Percentiles rank a stretch among this genome's conserved stretches.
phyloP scores from a whole-genome alignment of 2,113 vertebrate genomes.

The Tachysurus vachellii region DNA sequence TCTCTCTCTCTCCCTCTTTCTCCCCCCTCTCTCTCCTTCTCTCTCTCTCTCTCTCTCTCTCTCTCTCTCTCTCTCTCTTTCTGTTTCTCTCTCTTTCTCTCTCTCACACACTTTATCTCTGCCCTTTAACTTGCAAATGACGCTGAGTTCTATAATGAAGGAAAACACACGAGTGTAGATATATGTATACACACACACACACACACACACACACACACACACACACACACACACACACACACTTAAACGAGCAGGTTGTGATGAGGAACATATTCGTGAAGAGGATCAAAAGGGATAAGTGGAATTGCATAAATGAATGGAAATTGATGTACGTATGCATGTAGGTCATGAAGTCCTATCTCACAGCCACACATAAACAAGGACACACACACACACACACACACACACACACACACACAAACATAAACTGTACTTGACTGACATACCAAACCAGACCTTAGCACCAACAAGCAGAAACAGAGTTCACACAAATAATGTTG shows the following conservation, averaged over 20 bases:
- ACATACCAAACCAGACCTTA: not conserved
- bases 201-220: constrained; percentile 27
- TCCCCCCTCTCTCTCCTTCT: not conserved
- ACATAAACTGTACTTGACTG: not conserved
- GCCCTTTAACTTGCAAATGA: constrained; percentile 48
- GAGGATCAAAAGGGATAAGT: constrained; percentile 47
- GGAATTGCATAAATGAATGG: constrained; percentile 46
- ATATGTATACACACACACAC: constrained; percentile 1
- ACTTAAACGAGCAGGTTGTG: constrained; percentile 42
- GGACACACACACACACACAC: constrained; percentile 43
- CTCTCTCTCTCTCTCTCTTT: not conserved
- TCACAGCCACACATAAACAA: not conserved
- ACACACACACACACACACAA: constrained; percentile 36
- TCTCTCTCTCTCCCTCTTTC: no score
- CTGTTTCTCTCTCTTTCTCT: constrained; percentile 16
- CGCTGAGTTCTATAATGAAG: constrained; percentile 34
- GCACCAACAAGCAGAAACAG: not conserved
- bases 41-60: not conserved
- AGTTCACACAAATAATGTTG: not conserved
- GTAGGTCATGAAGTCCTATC: constrained; percentile 45
- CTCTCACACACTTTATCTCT: not conserved
- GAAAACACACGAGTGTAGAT: constrained; percentile 13
- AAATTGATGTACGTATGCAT: constrained; percentile 40
- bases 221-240: constrained; percentile 32
- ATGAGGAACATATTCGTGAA: constrained; percentile 41